phyloP scores from a whole-genome alignment of 2,888 invertebrate genomes.

The Thereva nobilitata region DNA sequence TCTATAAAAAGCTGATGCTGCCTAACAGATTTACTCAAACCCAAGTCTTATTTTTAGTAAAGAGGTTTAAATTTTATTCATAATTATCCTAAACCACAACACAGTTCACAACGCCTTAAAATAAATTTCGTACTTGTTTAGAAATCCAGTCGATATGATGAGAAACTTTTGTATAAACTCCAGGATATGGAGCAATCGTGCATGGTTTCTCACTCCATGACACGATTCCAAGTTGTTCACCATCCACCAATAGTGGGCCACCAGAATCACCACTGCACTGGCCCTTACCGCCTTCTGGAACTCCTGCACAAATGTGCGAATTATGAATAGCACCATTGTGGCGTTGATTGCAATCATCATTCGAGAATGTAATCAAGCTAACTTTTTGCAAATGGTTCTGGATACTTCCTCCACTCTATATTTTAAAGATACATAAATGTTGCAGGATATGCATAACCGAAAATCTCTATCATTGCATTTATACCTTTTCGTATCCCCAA shows the following conservation, averaged over 20 bases:
- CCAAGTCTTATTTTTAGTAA: no score
- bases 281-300: slow-evolving; percentile 58
- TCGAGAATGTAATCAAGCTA: slow-evolving; percentile 52
- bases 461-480: slow-evolving; percentile 10
- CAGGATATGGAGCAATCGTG: slow-evolving; percentile 56
- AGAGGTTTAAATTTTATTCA: no score
- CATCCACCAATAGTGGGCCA: slow-evolving; percentile 55
- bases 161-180: slow-evolving; percentile 58
- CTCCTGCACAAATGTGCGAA: slow-evolving; percentile 59
- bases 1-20: no score
- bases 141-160: slow-evolving; percentile 54
- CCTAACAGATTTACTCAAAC: no score
- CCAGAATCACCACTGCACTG: slow-evolving; percentile 60
- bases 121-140: neutral
- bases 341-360: slow-evolving; percentile 53
- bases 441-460: neutral
- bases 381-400: slow-evolving; percentile 53
- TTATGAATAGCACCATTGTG: slow-evolving; percentile 49
- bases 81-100: no score
- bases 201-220: slow-evolving; percentile 60
- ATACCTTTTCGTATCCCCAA: slow-evolving; percentile 54
- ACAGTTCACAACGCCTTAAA: no score
- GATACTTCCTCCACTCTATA: slow-evolving; percentile 44
- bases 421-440: neutral
- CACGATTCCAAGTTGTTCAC: slow-evolving; percentile 56